Percentiles rank a stretch among this genome's conserved stretches.
These are phyloP conservation scores for Ramphastos sulfuratus DNA, from an alignment of 2,113 vertebrate genomes.

Conservation along the genomic window DNA sequence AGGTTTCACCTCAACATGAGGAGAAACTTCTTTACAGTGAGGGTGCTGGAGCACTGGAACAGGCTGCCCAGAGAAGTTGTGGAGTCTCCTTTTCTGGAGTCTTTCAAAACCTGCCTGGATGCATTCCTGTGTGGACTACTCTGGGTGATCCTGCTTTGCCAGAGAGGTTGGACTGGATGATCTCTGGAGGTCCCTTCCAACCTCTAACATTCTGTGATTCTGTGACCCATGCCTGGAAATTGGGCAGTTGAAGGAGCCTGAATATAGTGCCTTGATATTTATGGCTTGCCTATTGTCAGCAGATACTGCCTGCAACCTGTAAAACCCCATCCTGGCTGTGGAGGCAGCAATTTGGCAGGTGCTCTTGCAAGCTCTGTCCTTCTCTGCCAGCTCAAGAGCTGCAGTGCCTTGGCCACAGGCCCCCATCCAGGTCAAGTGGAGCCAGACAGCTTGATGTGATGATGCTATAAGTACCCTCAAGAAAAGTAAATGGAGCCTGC, in stretches of 20 bases:
- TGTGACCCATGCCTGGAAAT: background rate
- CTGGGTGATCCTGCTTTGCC: too few species aligned
- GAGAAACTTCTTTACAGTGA: too few species aligned
- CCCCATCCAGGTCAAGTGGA: background rate
- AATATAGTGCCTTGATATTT: background rate
- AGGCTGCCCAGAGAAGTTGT: too few species aligned
- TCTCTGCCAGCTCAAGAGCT: background rate
- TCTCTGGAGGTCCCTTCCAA: too few species aligned
- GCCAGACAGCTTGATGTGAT: background rate
- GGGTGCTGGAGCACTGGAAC: too few species aligned
- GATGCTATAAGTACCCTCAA: background rate
- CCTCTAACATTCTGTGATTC: too few species aligned
- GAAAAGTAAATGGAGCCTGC: background rate
- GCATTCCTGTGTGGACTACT: too few species aligned
- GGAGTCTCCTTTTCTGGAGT: too few species aligned
- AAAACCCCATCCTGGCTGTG: fast-evolving
- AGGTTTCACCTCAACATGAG: too few species aligned
- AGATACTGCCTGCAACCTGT: fast-evolving
- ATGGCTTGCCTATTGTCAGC: background rate
- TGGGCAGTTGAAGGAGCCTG: background rate
- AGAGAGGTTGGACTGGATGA: too few species aligned
- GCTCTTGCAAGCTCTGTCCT: background rate
- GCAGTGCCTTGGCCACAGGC: background rate
- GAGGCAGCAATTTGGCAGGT: background rate
- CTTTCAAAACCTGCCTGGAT: too few species aligned